Evolutionary conservation across 2,888 invertebrate genomes (phyloP), one percentile per base, ranked within the genome.

Genomic region (Troilus luridus): DNA sequence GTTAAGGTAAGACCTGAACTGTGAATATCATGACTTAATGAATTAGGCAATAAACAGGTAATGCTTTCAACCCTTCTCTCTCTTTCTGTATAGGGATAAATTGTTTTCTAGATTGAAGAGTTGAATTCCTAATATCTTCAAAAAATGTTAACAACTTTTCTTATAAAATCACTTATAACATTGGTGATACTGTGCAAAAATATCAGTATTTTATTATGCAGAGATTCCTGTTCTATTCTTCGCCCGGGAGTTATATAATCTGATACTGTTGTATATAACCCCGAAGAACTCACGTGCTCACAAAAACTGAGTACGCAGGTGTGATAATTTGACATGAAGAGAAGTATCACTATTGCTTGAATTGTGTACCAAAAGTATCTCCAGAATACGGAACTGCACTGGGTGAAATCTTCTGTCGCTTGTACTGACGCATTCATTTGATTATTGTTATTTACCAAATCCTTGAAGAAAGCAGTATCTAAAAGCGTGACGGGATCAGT

Each of bases 401-500:
- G 12, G 12, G 54, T 10, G 7, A 77, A 72, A 24, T 56, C 27
- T 9, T 90, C 77, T 54, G 90, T 58, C 56, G 62, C 90, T 56
- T 90, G 90, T n/a, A 90, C 88, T 2, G 67, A 58, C 0, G 85
- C 59, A 5, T 59, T 77, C 2, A 54, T 59, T 21, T n/a, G 54
- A 54, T 90, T 85, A 64, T 90, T 90, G 24, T 90, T 90, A 41
- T 90, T 90, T 81, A 60, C n/a, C 3, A 90, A 88, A 56, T 90
- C 90, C 19, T 62, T 85, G 85, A 85, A 56, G 56, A 85, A 24
- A 56, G 59, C 41, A 1, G 67, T 41, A 9, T 90, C 90, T 17
- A 90, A 72, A n/a, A 90, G 56, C 21, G 41, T 24, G n/a, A 72
- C 72, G 3, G 90, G 90, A 19, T 90, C 90, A 6, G 90, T 90